A percentile compares a stretch with the other conserved stretches of the same genome.
These are phyloP conservation scores for Trichogramma evanescens DNA, from an alignment of 2,888 invertebrate species.

Conservation along the genomic window DNA sequence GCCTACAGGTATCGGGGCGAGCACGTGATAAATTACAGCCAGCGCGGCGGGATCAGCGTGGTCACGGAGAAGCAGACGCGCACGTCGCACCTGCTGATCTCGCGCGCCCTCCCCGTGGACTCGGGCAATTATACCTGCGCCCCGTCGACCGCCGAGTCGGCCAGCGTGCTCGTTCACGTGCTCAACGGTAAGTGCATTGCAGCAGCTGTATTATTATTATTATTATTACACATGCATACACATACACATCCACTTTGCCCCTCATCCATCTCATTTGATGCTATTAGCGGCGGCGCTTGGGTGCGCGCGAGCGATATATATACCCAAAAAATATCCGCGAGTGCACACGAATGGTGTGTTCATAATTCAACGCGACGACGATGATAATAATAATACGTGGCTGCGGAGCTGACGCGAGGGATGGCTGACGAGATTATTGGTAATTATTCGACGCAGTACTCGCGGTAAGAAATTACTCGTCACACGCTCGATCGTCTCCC, in stretches of 20 bases:
- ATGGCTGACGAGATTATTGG: too few relatives aligned
- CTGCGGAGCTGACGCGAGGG: too few relatives aligned
- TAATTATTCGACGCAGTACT: too few relatives aligned
- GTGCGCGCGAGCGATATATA: not conserved
- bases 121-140: slow-evolving; percentile 63
- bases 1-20: slow-evolving; percentile 53
- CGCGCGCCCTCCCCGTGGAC: slow-evolving; percentile 57
- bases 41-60: slow-evolving; percentile 53
- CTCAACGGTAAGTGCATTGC: slow-evolving; percentile 60
- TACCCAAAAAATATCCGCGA: too few relatives aligned
- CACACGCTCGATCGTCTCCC: too few relatives aligned
- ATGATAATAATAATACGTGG: too few relatives aligned
- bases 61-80: slow-evolving; percentile 52
- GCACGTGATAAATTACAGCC: slow-evolving; percentile 55
- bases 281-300: not conserved
- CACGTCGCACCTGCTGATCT: slow-evolving; percentile 52
- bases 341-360: too few relatives aligned
- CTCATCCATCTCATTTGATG: too few relatives aligned
- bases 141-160: slow-evolving; percentile 63
- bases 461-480: too few relatives aligned
- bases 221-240: too few relatives aligned
- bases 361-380: too few relatives aligned
- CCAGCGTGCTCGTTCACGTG: slow-evolving; percentile 76
- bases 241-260: too few relatives aligned
- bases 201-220: slow-evolving; percentile 9